Evolutionary conservation across 2,797 vertebrate species (phyloP).

Genomic region (Macrochelys suwanniensis): DNA sequence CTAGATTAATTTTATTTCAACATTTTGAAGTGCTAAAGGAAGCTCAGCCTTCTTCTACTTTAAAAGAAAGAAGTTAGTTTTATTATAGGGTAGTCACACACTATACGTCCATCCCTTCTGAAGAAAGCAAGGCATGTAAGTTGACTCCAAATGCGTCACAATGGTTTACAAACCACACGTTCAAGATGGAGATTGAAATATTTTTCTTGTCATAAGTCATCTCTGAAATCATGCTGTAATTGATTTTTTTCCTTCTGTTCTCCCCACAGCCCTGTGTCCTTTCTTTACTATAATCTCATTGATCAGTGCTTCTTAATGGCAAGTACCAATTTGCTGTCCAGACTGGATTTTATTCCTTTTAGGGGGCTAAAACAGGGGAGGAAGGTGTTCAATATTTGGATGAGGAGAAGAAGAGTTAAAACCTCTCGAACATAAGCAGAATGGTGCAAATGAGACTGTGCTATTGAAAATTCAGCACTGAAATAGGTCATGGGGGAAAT

Average conservation of each 20-base stretch:
- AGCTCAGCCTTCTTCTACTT: neutral
- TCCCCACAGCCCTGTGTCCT: neutral
- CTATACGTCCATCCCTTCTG: neutral
- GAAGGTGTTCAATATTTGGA: accelerated
- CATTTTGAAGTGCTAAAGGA: neutral
- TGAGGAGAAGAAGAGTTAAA: neutral
- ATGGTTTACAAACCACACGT: slow-evolving; percentile 1
- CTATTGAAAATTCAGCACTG: neutral
- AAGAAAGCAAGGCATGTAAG: neutral
- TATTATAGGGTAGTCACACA: neutral
- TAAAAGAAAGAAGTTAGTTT: neutral
- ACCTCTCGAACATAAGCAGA: neutral
- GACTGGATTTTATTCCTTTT: neutral
- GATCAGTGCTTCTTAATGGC: neutral
- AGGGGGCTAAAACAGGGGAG: neutral
- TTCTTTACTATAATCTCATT: neutral
- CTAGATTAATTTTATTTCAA: neutral
- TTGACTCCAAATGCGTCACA: slow-evolving; percentile 9
- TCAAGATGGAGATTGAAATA: neutral
- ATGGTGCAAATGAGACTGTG: neutral
- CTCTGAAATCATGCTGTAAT: neutral
- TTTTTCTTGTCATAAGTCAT: neutral
- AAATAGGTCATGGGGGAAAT: neutral
- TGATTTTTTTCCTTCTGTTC: neutral
- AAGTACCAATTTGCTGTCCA: neutral